Percentiles rank a stretch among this genome's conserved stretches.
These are phyloP conservation scores for Glandiceps talaboti DNA, from an alignment of 53 echinoderm and acorn worm species.

Conservation along the genomic window DNA sequence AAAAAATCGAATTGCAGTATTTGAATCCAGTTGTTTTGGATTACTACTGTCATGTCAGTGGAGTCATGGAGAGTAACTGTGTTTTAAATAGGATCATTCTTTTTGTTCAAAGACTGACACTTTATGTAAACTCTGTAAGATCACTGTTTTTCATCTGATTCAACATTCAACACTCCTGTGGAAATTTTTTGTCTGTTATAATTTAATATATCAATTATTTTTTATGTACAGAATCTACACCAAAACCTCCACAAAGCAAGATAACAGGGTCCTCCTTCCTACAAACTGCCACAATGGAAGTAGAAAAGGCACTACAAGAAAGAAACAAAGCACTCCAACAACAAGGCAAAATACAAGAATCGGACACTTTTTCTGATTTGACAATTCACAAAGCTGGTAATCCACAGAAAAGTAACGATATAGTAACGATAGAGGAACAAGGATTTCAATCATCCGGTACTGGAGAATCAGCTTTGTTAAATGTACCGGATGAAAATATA, in stretches of 20 bases:
- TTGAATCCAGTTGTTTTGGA: no score
- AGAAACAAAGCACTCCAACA: conserved; percentile 16
- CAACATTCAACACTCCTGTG: no score
- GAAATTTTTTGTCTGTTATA: no score
- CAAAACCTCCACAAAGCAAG: not conserved
- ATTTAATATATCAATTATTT: no score
- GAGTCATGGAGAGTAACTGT: no score
- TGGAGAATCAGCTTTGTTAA: not conserved
- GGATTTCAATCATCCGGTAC: not conserved
- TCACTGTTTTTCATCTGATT: no score
- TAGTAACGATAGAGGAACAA: conserved; percentile 1
- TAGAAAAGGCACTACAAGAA: conserved; percentile 37
- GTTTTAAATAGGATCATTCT: no score
- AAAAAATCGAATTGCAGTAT: no score
- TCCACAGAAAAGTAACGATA: not conserved
- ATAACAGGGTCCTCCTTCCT: conserved; percentile 4
- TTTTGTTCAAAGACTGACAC: no score
- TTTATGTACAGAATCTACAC: not conserved
- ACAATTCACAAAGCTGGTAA: not conserved
- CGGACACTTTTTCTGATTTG: not conserved
- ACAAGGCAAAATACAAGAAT: not conserved
- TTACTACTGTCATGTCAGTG: no score
- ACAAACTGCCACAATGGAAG: conserved; percentile 32
- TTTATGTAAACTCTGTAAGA: no score
- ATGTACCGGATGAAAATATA: not conserved